phyloP scores from a whole-genome alignment of 1,140 invertebrate species.

The Philotrypesis tridentata region DNA sequence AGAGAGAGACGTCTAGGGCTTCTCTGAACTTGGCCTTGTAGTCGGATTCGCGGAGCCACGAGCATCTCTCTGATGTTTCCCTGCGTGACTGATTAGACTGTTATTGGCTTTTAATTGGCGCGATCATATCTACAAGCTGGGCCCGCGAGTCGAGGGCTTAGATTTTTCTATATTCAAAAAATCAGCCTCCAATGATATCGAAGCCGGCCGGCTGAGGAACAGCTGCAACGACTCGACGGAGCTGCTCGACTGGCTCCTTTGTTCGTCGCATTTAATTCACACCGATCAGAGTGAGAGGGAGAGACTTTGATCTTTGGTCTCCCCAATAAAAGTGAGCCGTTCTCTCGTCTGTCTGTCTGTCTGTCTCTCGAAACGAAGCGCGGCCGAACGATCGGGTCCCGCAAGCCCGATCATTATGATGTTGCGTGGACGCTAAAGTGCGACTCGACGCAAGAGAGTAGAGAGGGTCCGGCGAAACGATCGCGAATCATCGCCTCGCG shows the following conservation, averaged over 20 bases:
- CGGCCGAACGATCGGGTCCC: not conserved
- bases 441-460: slow-evolving; percentile 14
- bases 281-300: no score
- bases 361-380: not conserved
- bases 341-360: no score
- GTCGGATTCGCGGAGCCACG: slow-evolving; percentile 7
- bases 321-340: slow-evolving; percentile 40
- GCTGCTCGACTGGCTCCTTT: no score
- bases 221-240: no score
- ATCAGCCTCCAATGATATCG: no score
- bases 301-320: not conserved
- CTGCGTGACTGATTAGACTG: slow-evolving; percentile 47
- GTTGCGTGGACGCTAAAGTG: not conserved
- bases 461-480: slow-evolving; percentile 29
- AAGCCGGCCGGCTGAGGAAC: no score
- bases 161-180: no score
- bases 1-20: not conserved
- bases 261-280: slow-evolving; percentile 15
- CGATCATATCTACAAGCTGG: not conserved
- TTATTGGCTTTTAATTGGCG: slow-evolving; percentile 40
- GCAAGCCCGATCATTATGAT: slow-evolving; percentile 37
- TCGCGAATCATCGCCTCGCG: slow-evolving; percentile 22
- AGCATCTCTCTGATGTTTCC: slow-evolving; percentile 34
- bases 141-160: no score
- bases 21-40: slow-evolving; percentile 40